phyloP scores from a whole-genome alignment of 1,140 invertebrate species.

The Manduca sexta region DNA sequence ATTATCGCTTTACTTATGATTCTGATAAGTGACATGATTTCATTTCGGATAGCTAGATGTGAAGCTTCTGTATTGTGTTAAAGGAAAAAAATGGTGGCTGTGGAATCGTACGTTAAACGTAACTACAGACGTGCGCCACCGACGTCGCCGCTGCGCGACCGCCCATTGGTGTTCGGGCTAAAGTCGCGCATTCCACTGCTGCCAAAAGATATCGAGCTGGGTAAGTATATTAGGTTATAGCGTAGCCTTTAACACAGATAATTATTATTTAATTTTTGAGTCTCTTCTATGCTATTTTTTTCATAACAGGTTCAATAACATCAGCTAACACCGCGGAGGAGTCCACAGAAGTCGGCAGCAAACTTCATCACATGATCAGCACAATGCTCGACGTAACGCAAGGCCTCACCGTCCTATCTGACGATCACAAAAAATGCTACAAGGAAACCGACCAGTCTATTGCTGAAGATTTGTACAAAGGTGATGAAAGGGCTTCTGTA shows the following conservation, averaged over 20 bases:
- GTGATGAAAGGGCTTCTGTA: constrained; percentile 19
- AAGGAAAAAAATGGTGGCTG: constrained; percentile 41
- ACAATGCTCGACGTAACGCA: constrained; percentile 26
- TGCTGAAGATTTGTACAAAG: constrained; percentile 13
- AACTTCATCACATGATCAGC: constrained; percentile 39
- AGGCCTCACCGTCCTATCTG: constrained; percentile 16
- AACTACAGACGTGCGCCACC: constrained; percentile 19
- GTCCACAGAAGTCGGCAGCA: constrained; percentile 36
- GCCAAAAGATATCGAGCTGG: constrained; percentile 33
- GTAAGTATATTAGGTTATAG: constrained; percentile 15
- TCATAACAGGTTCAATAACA: constrained; percentile 4
- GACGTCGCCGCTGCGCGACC: background rate
- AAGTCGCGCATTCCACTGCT: constrained; percentile 36
- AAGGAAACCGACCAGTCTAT: constrained; percentile 1
- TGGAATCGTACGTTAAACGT: constrained; percentile 41
- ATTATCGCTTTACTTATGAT: background rate
- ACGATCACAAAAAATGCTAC: constrained; percentile 22
- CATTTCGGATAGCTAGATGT: too few relatives aligned
- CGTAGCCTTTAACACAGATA: constrained; percentile 1
- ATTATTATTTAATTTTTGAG: too few relatives aligned
- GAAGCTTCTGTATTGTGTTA: constrained; percentile 5
- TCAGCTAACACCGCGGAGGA: constrained; percentile 18
- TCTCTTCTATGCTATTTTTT: too few relatives aligned
- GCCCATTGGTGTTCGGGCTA: constrained; percentile 6
- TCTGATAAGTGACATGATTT: too few relatives aligned